Evolutionary conservation across 2,113 vertebrate species (phyloP).

Genomic region (Corvus hawaiiensis): DNA sequence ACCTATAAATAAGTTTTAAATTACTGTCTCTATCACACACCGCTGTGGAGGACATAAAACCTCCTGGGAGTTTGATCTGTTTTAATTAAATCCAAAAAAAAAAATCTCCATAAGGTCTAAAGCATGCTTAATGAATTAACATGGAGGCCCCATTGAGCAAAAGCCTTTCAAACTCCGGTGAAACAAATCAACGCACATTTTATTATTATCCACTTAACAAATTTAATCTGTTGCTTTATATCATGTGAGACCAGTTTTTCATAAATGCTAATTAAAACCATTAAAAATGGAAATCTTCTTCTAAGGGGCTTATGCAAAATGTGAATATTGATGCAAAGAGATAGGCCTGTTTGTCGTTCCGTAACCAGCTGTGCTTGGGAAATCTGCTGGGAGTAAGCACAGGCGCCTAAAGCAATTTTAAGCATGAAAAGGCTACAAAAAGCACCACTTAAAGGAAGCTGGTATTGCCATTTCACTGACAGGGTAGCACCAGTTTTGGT

Average conservation of each 20-base stretch:
- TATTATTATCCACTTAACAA: slow-evolving; percentile 71
- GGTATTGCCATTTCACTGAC: background rate
- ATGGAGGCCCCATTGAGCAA: slow-evolving; percentile 55
- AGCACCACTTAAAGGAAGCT: background rate
- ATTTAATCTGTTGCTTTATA: slow-evolving; percentile 69
- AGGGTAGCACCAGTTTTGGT: background rate
- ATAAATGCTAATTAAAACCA: slow-evolving; percentile 68
- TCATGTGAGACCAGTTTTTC: slow-evolving; percentile 61
- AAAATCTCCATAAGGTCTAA: slow-evolving; percentile 58
- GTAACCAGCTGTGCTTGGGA: background rate
- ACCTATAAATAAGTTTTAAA: slow-evolving; percentile 62
- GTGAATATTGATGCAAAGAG: slow-evolving; percentile 58
- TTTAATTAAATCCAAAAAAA: slow-evolving; percentile 58
- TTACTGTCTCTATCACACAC: slow-evolving; percentile 48
- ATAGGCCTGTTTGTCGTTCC: slow-evolving; percentile 42
- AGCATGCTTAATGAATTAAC: slow-evolving; percentile 68
- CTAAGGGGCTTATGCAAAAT: slow-evolving; percentile 50
- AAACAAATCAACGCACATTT: slow-evolving; percentile 68
- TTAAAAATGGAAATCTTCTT: slow-evolving; percentile 66
- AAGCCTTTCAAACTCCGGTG: slow-evolving; percentile 64
- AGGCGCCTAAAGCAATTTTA: background rate
- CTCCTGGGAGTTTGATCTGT: slow-evolving; percentile 58
- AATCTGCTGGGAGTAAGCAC: background rate
- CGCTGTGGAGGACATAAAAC: slow-evolving; percentile 40
- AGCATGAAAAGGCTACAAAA: background rate